Evolutionary conservation across 1,140 invertebrate genomes (phyloP).

Genomic region (Drosophila saltans): DNA sequence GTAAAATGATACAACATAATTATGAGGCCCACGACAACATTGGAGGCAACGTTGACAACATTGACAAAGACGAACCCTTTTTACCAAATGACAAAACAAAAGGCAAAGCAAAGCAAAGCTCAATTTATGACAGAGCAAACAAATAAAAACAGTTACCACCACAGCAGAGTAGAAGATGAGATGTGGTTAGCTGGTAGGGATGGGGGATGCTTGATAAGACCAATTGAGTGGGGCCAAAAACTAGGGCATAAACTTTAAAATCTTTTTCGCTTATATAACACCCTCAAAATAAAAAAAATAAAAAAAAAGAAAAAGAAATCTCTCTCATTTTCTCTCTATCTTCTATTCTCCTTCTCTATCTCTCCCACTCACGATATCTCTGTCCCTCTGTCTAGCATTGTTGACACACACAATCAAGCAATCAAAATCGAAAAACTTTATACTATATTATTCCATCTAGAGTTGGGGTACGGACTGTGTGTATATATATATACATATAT

Average conservation of each 20-base stretch:
- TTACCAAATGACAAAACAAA: conserved; percentile 51
- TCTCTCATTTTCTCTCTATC: not conserved
- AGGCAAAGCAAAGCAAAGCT: conserved; percentile 18
- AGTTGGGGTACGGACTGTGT: not conserved
- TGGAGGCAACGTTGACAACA: conserved; percentile 38
- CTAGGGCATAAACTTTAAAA: conserved; percentile 36
- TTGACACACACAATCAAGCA: conserved; percentile 81
- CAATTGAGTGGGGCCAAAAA: conserved; percentile 5
- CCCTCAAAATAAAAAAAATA: conserved; percentile 9
- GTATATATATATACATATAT: not conserved
- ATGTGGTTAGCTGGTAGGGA: not conserved
- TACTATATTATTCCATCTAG: conserved; percentile 32
- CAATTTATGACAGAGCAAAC: conserved; percentile 48
- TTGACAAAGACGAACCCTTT: conserved; percentile 26
- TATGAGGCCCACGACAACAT: conserved; percentile 33
- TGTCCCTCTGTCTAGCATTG: conserved; percentile 47
- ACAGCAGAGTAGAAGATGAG: not conserved
- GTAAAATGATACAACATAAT: conserved; percentile 78
- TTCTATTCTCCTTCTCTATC: not conserved
- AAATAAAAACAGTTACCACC: conserved; percentile 31
- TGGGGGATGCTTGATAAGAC: not conserved
- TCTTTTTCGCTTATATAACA: conserved; percentile 29
- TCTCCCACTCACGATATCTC: not conserved
- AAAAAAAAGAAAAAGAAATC: conserved; percentile 2
- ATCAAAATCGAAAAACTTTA: conserved; percentile 81